These are phyloP conservation scores for Microplitis demolitor DNA, from an alignment of 1,140 invertebrate genomes.

Conservation along the genomic window DNA sequence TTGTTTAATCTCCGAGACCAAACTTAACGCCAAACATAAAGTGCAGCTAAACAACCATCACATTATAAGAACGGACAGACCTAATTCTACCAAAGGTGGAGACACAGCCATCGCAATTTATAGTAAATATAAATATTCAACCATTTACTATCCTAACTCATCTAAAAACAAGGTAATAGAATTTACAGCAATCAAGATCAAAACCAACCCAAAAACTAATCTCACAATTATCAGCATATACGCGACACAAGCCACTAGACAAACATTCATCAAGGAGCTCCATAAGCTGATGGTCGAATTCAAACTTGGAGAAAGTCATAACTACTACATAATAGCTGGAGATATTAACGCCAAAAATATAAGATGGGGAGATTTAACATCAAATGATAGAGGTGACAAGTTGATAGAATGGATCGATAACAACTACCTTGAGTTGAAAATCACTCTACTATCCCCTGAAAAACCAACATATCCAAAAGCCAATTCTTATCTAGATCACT, in stretches of 20 bases:
- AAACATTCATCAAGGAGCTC: conserved; percentile 2
- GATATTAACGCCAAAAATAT: conserved; percentile 14
- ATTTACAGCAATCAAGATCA: conserved; percentile 1
- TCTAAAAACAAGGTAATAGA: background rate
- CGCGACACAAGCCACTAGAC: background rate
- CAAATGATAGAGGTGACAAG: conserved; percentile 13
- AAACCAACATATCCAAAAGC: conserved; percentile 6
- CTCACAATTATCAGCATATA: conserved; percentile 4
- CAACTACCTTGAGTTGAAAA: background rate
- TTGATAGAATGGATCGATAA: background rate
- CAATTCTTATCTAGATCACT: conserved; percentile 2
- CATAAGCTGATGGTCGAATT: background rate
- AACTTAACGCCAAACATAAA: conserved; percentile 20
- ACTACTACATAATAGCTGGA: conserved; percentile 23
- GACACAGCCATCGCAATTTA: conserved; percentile 21
- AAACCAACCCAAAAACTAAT: background rate
- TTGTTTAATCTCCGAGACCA: conserved; percentile 15
- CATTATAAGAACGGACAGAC: conserved; percentile 15
- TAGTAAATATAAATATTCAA: background rate
- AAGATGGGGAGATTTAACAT: background rate
- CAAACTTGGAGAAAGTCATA: conserved; percentile 1
- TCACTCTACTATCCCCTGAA: background rate
- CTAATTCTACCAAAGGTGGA: conserved; percentile 11
- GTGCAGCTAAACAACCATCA: background rate
- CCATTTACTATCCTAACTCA: background rate